A percentile compares a stretch with the other conserved stretches of the same genome.
Evolutionary conservation across 2,113 vertebrate species (phyloP).

Genomic region (Promerops cafer): DNA sequence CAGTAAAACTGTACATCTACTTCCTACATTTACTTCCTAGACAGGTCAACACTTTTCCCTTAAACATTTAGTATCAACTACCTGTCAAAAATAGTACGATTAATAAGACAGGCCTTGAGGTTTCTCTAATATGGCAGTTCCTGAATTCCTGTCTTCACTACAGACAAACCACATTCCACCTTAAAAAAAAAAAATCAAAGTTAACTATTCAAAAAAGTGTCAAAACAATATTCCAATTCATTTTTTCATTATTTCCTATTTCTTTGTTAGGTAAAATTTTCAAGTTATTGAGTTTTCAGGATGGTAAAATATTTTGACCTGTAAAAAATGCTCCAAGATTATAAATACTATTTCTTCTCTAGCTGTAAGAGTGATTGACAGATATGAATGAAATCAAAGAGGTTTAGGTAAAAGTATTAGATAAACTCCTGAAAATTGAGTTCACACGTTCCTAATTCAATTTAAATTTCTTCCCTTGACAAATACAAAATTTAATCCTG

Average conservation of each 20-base stretch:
- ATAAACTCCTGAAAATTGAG: not conserved
- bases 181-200: not conserved
- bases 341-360: not conserved
- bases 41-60: not conserved
- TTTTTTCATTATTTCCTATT: not conserved
- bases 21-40: not conserved
- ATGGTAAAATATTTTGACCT: not conserved
- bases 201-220: not conserved
- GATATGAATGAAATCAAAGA: not conserved
- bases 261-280: not conserved
- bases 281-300: not conserved
- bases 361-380: not conserved
- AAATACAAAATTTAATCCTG: not conserved
- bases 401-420: not conserved
- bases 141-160: not conserved
- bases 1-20: not conserved
- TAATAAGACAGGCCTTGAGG: not conserved
- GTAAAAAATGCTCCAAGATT: not conserved
- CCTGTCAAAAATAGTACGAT: not conserved
- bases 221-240: not conserved
- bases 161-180: not conserved
- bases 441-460: not conserved
- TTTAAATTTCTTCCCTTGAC: not conserved
- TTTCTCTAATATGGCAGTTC: not conserved
- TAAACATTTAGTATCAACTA: not conserved